Base-by-base conservation (phyloP, 2,797 vertebrate genomes). In the Miichthys miiuy region DNA sequence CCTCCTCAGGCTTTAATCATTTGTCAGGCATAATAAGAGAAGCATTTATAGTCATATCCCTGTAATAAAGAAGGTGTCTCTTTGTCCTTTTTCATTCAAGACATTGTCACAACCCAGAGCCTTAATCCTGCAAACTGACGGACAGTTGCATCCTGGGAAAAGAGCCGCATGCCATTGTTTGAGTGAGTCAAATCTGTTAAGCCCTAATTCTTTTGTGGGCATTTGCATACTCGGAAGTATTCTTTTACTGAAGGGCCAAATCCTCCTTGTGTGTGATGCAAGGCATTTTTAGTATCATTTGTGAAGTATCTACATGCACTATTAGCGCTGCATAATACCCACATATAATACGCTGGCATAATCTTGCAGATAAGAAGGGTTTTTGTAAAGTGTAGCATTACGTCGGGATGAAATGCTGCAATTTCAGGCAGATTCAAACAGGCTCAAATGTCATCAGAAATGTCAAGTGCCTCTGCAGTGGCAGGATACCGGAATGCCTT, bases 161-260 rank as follows among this genome's bases (percentile, higher is more conserved):
- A 89, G 91, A 95, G 93, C 83, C 73, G 63, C 91, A 88, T 21
- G 81, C 68, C 88, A 94, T 96, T 96, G 95, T 96, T 95, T 96
- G 95, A 89, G 88, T 80, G 85, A 94, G 92, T 95, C 85, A 76
- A 96, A 96, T 97, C 95, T 96, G 93, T 92, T 96, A 95, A 94
- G 91, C 94, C 85, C 93, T 91, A 94, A 96, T 96, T 96, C 96
- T 92, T 91, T 88, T 85, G 86, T 89, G 90, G 81, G 83, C 89
- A 96, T 97, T 97, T 97, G 96, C 96, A 97, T 97, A 96, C 95
- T 96, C 94, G 94, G 95, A 96, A 96, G 95, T 95, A 95, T 96
- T 96, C 95, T 94, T 96, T 96, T 91, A 95, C 93, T 30, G 71
- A 96, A 93, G 93, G 93, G 88, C 93, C 95, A 97, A 96, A 97